These are phyloP conservation scores for Monopis laevigella DNA, from an alignment of 2,888 invertebrate genomes.

Conservation along the genomic window DNA sequence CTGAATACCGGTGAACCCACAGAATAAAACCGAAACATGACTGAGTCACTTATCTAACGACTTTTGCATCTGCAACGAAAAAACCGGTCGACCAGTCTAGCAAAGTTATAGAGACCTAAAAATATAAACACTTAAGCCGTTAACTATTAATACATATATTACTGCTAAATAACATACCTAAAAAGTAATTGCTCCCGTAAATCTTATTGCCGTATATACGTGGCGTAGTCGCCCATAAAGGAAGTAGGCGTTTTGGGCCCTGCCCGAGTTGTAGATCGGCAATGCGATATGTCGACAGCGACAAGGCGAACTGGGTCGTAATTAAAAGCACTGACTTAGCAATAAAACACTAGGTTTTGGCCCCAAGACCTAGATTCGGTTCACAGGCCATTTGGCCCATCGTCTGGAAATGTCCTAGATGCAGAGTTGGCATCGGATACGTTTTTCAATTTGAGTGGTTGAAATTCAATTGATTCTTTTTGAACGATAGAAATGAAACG, in stretches of 20 bases:
- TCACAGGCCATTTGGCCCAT: not conserved
- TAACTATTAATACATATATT: no score
- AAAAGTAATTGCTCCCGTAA: conserved; percentile 8
- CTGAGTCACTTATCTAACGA: no score
- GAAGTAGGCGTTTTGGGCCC: conserved; percentile 35
- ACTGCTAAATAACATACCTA: no score
- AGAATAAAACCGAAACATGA: no score
- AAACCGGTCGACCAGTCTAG: no score
- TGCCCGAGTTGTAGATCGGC: conserved; percentile 27
- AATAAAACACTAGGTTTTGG: conserved; percentile 23
- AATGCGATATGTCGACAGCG: conserved; percentile 23
- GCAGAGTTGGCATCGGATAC: conserved; percentile 1
- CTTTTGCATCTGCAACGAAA: no score
- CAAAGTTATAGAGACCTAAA: no score
- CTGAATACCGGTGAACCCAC: no score
- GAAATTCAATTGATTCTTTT: no score
- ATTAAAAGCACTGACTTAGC: conserved; percentile 41
- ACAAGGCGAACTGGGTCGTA: conserved; percentile 24
- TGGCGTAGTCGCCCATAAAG: conserved; percentile 25
- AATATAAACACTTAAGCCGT: no score
- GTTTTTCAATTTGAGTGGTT: not conserved
- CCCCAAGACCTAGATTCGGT: conserved; percentile 24
- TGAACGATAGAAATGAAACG: no score
- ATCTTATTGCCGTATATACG: conserved; percentile 5
- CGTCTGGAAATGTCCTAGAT: conserved; percentile 10